A percentile compares a stretch with the other conserved stretches of the same genome.
phyloP scores from a whole-genome alignment of 1,140 invertebrate genomes.

The Micrasema longulum region DNA sequence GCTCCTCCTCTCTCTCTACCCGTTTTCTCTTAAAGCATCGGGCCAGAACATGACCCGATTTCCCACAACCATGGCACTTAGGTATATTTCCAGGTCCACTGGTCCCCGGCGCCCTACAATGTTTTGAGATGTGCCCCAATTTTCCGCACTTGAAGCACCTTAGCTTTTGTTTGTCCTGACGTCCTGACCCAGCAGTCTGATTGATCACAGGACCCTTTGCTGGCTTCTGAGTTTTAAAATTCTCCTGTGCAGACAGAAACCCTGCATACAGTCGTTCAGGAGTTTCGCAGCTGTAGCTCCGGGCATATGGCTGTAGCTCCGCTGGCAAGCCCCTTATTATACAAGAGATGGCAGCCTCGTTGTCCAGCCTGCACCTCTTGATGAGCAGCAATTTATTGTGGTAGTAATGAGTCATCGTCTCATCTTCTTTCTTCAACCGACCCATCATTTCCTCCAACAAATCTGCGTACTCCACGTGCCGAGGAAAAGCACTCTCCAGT shows the following conservation, averaged over 20 bases:
- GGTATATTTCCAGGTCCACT: not conserved
- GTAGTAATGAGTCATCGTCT: too few species aligned
- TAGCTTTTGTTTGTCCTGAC: not conserved
- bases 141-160: not conserved
- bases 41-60: not conserved
- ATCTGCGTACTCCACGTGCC: too few species aligned
- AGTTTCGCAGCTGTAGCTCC: not conserved
- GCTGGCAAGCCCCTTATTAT: not conserved
- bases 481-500: too few species aligned
- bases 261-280: not conserved
- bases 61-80: too few species aligned
- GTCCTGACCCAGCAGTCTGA: not conserved
- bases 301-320: too few species aligned
- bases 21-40: not conserved
- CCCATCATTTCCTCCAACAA: too few species aligned
- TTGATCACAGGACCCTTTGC: not conserved
- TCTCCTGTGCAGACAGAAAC: not conserved
- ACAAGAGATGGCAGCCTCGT: too few species aligned
- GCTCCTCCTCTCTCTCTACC: too few species aligned
- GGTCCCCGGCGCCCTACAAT: too few species aligned
- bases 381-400: too few species aligned
- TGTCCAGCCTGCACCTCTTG: too few species aligned
- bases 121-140: not conserved
- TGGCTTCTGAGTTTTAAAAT: not conserved
- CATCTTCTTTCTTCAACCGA: too few species aligned